Percentiles rank a stretch among this genome's conserved stretches.
Conservation (phyloP, 2,888 invertebrate species). For the Philaethria dido region DNA sequence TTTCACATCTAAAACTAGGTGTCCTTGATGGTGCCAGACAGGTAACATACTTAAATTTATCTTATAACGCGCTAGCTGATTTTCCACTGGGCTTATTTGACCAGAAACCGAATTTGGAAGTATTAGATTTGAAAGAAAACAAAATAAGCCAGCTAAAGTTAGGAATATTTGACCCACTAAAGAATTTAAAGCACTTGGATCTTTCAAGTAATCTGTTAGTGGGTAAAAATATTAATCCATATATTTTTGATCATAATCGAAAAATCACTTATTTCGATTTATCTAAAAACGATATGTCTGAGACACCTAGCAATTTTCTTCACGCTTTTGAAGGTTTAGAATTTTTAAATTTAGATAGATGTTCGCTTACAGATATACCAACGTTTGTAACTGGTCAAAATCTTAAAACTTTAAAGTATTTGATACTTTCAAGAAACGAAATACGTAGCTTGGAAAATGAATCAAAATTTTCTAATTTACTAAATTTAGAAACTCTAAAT, state of each 20-base stretch:
- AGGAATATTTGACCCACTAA: slow-evolving; percentile 57
- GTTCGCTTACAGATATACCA: slow-evolving; percentile 61
- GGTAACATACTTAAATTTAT: slow-evolving; percentile 58
- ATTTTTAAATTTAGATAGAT: slow-evolving; percentile 57
- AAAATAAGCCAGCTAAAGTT: slow-evolving; percentile 51
- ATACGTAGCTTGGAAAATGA: slow-evolving; percentile 54
- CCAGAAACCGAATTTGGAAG: slow-evolving; percentile 54
- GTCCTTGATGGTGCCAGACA: slow-evolving; percentile 55
- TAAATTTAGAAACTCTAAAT: slow-evolving; percentile 61
- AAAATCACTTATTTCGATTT: slow-evolving; percentile 57
- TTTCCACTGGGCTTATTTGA: slow-evolving; percentile 62
- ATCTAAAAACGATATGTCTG: slow-evolving; percentile 61
- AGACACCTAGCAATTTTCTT: slow-evolving; percentile 53
- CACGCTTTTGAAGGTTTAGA: slow-evolving; percentile 52
- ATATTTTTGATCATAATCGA: slow-evolving; percentile 54
- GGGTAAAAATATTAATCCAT: slow-evolving; percentile 53
- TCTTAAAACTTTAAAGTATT: slow-evolving; percentile 59
- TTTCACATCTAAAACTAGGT: slow-evolving; percentile 55
- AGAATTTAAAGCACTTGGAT: slow-evolving; percentile 56
- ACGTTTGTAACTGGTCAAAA: slow-evolving; percentile 56
- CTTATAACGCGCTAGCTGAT: slow-evolving; percentile 55
- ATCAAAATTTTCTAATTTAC: slow-evolving; percentile 53
- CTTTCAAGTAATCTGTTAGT: slow-evolving; percentile 57
- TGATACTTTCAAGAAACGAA: slow-evolving; percentile 62
- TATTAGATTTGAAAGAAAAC: slow-evolving; percentile 61